Percentiles rank a stretch among this genome's conserved stretches.
phyloP scores from a whole-genome alignment of 2,888 invertebrate species.

The Drymonia ruficornis region DNA sequence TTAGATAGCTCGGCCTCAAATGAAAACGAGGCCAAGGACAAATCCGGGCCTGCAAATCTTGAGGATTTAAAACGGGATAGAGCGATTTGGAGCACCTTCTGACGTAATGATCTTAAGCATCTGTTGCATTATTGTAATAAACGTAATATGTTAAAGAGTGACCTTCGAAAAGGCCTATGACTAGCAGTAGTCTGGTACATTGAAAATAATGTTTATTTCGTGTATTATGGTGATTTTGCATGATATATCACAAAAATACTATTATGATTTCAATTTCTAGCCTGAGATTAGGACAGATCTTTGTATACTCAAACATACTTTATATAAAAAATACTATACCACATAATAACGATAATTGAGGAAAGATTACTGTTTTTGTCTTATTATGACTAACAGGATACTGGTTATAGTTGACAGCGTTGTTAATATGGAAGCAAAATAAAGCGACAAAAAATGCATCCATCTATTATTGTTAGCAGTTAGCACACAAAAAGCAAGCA shows the following conservation, averaged over 20 bases:
- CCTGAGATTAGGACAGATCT: too few relatives aligned
- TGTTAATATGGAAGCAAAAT: not conserved
- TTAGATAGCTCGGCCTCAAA: slow-evolving; percentile 23
- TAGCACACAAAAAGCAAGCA: not conserved
- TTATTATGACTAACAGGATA: too few relatives aligned
- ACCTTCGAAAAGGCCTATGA: not conserved
- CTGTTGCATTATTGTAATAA: not conserved
- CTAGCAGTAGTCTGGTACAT: not conserved
- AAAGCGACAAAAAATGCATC: not conserved
- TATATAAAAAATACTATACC: too few relatives aligned
- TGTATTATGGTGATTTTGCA: not conserved
- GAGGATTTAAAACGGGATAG: slow-evolving; percentile 26
- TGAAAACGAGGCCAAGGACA: slow-evolving; percentile 41
- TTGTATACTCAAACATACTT: too few relatives aligned
- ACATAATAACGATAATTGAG: not conserved
- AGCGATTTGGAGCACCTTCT: slow-evolving; percentile 4
- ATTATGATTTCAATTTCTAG: too few relatives aligned
- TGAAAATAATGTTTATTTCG: not conserved
- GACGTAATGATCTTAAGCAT: not conserved
- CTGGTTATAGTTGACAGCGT: not conserved
- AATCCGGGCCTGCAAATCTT: slow-evolving; percentile 17
- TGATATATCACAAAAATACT: too few relatives aligned
- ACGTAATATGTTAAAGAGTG: not conserved
- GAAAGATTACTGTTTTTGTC: not conserved
- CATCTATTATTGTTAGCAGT: not conserved